These are phyloP conservation scores for Zaprionus taronus DNA, from an alignment of 1,140 invertebrate species.

Conservation along the genomic window DNA sequence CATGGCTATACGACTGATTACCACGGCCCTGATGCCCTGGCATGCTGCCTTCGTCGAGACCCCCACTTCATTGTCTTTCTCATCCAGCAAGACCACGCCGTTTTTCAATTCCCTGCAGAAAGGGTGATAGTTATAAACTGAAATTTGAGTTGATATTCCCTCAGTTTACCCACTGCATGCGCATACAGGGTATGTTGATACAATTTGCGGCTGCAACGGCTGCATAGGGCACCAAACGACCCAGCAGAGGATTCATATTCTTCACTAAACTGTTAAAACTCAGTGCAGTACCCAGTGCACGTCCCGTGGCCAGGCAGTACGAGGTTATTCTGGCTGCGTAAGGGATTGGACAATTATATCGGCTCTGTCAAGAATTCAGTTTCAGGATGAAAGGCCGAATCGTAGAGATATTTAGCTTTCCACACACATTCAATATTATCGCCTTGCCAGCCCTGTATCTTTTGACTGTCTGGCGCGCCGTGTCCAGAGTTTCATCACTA, in stretches of 20 bases:
- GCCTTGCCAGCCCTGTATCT: conserved; percentile 89
- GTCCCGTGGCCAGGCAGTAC: conserved; percentile 95
- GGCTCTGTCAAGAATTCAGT: conserved; percentile 79
- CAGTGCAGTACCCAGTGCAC: conserved; percentile 95
- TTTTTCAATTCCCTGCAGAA: conserved; percentile 90
- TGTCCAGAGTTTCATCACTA: conserved; percentile 88
- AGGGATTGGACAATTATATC: neutral
- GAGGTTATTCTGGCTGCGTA: conserved; percentile 90
- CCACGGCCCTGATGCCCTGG: conserved; percentile 93
- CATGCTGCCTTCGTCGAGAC: conserved; percentile 89
- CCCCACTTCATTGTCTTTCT: conserved; percentile 89
- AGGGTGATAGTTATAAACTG: too few relatives aligned
- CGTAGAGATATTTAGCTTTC: conserved; percentile 91
- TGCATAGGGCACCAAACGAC: conserved; percentile 92
- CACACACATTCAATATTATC: conserved; percentile 89
- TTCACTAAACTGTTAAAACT: conserved; percentile 88
- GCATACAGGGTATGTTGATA: conserved; percentile 97
- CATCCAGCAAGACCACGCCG: conserved; percentile 91
- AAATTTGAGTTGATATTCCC: neutral
- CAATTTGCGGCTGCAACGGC: conserved; percentile 96
- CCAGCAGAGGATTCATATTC: conserved; percentile 81
- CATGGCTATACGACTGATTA: conserved; percentile 94
- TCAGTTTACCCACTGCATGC: conserved; percentile 88
- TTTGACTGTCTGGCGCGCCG: conserved; percentile 89
- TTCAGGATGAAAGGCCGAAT: conserved; percentile 94